phyloP scores from a whole-genome alignment of 2,888 invertebrate species.

The Fragum sueziense region DNA sequence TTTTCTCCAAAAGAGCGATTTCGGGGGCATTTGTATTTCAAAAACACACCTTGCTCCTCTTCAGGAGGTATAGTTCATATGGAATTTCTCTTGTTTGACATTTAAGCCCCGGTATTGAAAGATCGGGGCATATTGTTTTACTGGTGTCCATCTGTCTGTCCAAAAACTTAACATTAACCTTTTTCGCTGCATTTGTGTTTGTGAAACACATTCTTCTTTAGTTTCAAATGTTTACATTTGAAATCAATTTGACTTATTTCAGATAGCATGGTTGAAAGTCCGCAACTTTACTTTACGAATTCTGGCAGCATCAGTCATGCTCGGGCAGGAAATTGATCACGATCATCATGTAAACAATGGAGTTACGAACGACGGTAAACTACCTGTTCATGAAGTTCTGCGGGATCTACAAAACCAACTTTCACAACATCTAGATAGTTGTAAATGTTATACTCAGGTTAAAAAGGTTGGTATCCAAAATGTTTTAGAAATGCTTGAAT shows the following conservation, averaged over 20 bases:
- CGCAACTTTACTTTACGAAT: constrained; percentile 81
- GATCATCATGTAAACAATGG: constrained; percentile 68
- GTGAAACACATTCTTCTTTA: no score
- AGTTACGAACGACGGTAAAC: constrained; percentile 76
- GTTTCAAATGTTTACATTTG: background rate
- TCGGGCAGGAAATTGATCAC: constrained; percentile 65
- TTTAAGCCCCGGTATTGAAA: no score
- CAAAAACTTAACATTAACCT: no score
- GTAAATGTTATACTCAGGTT: constrained; percentile 55
- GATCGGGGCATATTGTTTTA: no score
- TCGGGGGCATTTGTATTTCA: no score
- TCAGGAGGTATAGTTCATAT: no score
- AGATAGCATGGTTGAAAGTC: constrained; percentile 81
- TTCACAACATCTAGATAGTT: constrained; percentile 60
- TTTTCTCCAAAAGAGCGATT: no score
- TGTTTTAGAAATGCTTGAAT: no score
- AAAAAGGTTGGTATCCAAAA: constrained; percentile 57
- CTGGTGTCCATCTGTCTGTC: no score
- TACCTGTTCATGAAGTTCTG: constrained; percentile 82
- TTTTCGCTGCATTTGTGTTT: no score
- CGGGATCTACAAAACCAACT: constrained; percentile 64
- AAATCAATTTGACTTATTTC: constrained; percentile 25
- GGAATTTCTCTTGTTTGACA: no score
- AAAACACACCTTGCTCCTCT: no score
- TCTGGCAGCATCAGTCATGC: constrained; percentile 77